Evolutionary conservation across 2,113 vertebrate genomes (phyloP).

Genomic region (Corythornis vintsioides): DNA sequence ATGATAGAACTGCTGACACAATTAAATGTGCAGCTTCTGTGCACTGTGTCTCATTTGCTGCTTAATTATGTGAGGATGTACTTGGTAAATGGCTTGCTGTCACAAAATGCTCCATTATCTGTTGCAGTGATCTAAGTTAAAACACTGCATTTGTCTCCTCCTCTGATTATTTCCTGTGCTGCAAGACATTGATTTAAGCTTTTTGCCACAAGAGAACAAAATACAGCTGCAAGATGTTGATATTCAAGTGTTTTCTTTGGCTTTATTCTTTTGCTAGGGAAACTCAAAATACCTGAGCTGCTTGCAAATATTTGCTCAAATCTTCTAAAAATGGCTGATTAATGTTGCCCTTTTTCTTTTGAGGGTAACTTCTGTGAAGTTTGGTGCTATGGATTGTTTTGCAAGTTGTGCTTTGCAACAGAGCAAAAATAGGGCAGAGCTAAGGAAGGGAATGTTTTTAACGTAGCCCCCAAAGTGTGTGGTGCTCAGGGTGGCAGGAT

Average conservation of each 20-base stretch:
- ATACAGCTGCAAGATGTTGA: slow-evolving; percentile 41
- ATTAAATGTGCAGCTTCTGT: slow-evolving; percentile 29
- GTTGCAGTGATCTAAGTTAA: slow-evolving; percentile 37
- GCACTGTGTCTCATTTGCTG: not conserved
- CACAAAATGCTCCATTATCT: slow-evolving; percentile 50
- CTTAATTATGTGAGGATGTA: slow-evolving; percentile 51
- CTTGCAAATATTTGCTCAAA: slow-evolving; percentile 9
- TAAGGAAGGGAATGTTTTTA: not conserved
- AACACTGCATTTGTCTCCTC: slow-evolving; percentile 8
- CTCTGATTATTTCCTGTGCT: slow-evolving; percentile 23
- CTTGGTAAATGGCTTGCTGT: slow-evolving; percentile 31
- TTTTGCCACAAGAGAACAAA: not conserved
- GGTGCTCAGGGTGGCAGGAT: slow-evolving; percentile 48
- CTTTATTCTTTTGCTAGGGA: slow-evolving; percentile 18
- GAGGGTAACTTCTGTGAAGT: slow-evolving; percentile 54
- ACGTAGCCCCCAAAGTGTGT: not conserved
- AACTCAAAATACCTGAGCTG: not conserved
- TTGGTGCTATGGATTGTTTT: not conserved
- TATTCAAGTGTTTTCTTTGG: not conserved
- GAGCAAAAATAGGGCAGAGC: slow-evolving; percentile 60
- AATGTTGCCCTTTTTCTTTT: not conserved
- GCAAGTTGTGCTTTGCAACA: slow-evolving; percentile 37
- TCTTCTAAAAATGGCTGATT: slow-evolving; percentile 39
- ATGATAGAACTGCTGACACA: slow-evolving; percentile 13
- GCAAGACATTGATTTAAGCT: slow-evolving; percentile 25